phyloP scores from a whole-genome alignment of 2,888 invertebrate genomes.

The Junonia oenone region DNA sequence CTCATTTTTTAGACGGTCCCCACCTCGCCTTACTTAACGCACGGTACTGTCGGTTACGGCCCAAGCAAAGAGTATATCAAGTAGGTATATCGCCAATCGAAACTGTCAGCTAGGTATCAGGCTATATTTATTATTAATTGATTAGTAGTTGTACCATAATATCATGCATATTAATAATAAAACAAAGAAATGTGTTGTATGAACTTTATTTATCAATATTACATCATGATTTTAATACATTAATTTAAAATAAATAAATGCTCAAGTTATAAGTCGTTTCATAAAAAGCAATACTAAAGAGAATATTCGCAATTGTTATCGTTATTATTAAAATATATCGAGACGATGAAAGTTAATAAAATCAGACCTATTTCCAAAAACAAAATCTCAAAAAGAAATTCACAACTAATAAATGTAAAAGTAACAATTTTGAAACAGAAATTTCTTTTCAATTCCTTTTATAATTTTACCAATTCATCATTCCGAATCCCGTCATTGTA shows the following conservation, averaged over 20 bases:
- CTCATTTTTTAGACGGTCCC: no score
- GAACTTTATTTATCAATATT: slow-evolving; percentile 68
- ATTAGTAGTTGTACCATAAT: no score
- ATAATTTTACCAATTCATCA: background rate
- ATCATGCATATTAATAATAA: no score
- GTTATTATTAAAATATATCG: slow-evolving; percentile 7
- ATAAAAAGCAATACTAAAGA: slow-evolving; percentile 49
- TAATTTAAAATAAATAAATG: slow-evolving; percentile 76
- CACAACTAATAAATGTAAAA: background rate
- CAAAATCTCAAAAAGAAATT: background rate
- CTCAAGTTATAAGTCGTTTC: slow-evolving; percentile 50
- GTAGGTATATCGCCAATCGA: no score
- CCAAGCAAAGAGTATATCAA: no score
- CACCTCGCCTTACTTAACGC: no score
- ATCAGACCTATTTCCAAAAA: background rate
- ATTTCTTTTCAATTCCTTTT: background rate
- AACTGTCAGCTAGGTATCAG: no score
- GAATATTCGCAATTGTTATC: slow-evolving; percentile 36
- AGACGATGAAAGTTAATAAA: slow-evolving; percentile 6
- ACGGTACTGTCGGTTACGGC: no score
- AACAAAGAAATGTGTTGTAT: slow-evolving; percentile 42
- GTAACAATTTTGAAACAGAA: background rate
- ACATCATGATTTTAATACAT: slow-evolving; percentile 72
- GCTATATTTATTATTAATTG: no score
- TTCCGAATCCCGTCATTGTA: slow-evolving; percentile 10